phyloP scores from a whole-genome alignment of 1,140 invertebrate genomes.

The roundworm (Caenorhabditis elegans) region DNA sequence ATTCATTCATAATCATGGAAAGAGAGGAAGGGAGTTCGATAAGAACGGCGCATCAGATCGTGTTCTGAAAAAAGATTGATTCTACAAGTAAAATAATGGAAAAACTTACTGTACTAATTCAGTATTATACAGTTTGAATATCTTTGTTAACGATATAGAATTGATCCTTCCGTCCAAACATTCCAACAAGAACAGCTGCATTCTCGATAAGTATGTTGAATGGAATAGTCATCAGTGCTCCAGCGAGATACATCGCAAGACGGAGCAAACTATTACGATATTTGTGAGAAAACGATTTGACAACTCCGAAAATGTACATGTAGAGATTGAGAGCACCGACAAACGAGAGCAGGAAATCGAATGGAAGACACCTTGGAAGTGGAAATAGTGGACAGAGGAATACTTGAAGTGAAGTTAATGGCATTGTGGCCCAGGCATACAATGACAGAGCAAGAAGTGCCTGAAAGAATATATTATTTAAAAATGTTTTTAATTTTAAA shows the following conservation, averaged over 20 bases:
- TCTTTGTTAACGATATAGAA: slow-evolving; percentile 61
- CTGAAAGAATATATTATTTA: slow-evolving; percentile 68
- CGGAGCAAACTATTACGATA: slow-evolving; percentile 59
- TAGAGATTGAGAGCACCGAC: slow-evolving; percentile 66
- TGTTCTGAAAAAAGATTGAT: background rate
- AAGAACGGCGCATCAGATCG: background rate
- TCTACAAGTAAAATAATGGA: background rate
- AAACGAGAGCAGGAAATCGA: slow-evolving; percentile 63
- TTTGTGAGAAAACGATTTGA: slow-evolving; percentile 66
- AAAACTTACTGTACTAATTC: slow-evolving; percentile 9
- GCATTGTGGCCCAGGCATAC: slow-evolving; percentile 93
- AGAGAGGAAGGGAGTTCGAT: background rate
- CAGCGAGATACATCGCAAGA: slow-evolving; percentile 57
- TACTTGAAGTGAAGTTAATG: slow-evolving; percentile 68
- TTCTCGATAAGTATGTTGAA: slow-evolving; percentile 67
- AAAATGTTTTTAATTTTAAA: too few species aligned
- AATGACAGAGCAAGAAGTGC: slow-evolving; percentile 83
- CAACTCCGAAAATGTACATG: slow-evolving; percentile 65
- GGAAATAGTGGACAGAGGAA: slow-evolving; percentile 63
- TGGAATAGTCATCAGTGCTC: slow-evolving; percentile 62
- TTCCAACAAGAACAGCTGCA: slow-evolving; percentile 62
- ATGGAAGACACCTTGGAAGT: slow-evolving; percentile 54
- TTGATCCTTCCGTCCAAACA: slow-evolving; percentile 63
- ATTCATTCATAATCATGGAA: slow-evolving; percentile 7
- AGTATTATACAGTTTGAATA: slow-evolving; percentile 35